Evolutionary conservation across 1,140 invertebrate genomes (phyloP).

Genomic region (Zaprionus tsacasi): DNA sequence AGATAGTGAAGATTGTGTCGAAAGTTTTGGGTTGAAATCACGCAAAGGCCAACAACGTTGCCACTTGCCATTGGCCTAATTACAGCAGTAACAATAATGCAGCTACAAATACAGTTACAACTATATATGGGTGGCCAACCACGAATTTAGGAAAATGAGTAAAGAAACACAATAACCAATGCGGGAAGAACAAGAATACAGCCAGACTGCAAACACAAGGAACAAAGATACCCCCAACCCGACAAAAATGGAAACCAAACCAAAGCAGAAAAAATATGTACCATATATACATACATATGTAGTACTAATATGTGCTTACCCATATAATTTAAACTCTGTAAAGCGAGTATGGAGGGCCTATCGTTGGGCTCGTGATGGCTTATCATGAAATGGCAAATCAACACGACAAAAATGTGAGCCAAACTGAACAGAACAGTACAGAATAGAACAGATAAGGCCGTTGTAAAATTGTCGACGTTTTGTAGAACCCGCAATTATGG

Average conservation of each 20-base stretch:
- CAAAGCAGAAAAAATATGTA: no score
- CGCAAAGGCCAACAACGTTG: conserved; percentile 27
- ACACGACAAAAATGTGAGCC: conserved; percentile 47
- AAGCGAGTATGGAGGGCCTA: background rate
- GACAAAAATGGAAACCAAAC: no score
- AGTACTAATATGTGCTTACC: background rate
- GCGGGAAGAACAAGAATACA: no score
- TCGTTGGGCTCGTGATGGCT: conserved; percentile 43
- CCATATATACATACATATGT: conserved; percentile 22
- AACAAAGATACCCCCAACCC: no score
- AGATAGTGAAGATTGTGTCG: conserved; percentile 8
- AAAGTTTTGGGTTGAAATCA: conserved; percentile 29
- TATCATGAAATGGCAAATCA: conserved; percentile 46
- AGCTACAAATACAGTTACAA: conserved; percentile 23
- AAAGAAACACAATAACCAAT: no score
- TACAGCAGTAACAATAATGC: conserved; percentile 22
- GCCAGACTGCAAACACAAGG: no score
- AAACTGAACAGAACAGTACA: conserved; percentile 17
- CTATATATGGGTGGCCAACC: no score
- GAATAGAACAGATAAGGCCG: conserved; percentile 47
- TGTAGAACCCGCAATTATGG: conserved; percentile 41
- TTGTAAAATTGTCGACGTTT: conserved; percentile 45
- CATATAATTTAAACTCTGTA: conserved; percentile 44
- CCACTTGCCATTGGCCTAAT: conserved; percentile 43
- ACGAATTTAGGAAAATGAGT: no score